Evolutionary conservation across 2,888 invertebrate species (phyloP).

Genomic region (Diplazon laetatorius): DNA sequence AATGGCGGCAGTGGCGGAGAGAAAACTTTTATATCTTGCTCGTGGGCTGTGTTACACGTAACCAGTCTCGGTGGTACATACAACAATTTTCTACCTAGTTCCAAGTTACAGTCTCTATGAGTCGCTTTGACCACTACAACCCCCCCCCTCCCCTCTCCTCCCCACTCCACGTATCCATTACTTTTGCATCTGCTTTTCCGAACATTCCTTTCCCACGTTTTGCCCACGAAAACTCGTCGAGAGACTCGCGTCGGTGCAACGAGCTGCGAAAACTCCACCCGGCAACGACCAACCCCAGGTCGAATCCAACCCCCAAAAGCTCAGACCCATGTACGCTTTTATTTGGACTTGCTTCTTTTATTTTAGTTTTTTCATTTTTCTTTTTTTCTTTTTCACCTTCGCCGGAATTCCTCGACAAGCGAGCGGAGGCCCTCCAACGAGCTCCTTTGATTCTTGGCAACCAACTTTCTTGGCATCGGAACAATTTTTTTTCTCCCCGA

Average conservation of each 20-base stretch:
- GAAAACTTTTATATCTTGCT: no score
- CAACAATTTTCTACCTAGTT: neutral
- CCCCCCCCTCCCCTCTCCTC: no score
- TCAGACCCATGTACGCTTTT: slow-evolving; percentile 28
- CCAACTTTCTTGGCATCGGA: slow-evolving; percentile 61
- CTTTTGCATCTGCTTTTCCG: slow-evolving; percentile 22
- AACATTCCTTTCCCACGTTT: slow-evolving; percentile 23
- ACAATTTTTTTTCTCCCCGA: slow-evolving; percentile 55
- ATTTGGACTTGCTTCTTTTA: slow-evolving; percentile 30
- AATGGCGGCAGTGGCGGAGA: no score
- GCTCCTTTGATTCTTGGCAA: slow-evolving; percentile 61
- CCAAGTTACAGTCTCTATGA: slow-evolving; percentile 24
- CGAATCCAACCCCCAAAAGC: no score
- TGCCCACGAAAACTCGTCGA: slow-evolving; percentile 2
- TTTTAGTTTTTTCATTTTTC: slow-evolving; percentile 24
- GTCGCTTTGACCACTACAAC: slow-evolving; percentile 32
- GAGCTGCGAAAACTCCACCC: slow-evolving; percentile 27
- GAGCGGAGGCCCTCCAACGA: slow-evolving; percentile 30
- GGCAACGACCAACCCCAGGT: slow-evolving; percentile 2
- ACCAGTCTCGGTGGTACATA: no score
- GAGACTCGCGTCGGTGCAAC: slow-evolving; percentile 5
- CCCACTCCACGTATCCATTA: slow-evolving; percentile 5
- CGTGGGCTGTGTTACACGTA: no score
- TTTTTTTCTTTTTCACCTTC: slow-evolving; percentile 45
- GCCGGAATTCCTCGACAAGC: neutral